Evolutionary conservation across 1,140 invertebrate genomes (phyloP).

Genomic region (Thalassaphorura encarpata): DNA sequence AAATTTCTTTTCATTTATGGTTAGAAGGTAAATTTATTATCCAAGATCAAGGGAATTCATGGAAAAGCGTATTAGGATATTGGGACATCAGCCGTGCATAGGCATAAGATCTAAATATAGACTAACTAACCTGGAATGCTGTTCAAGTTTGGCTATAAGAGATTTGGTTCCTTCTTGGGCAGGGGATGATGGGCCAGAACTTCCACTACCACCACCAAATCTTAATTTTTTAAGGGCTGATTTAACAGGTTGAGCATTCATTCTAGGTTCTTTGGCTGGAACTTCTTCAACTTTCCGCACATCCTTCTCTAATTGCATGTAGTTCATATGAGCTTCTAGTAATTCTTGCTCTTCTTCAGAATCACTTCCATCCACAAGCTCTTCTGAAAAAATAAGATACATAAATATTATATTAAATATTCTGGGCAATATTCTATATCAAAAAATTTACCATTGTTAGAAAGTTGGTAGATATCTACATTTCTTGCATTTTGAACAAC

Average conservation of each 20-base stretch:
- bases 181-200: constrained; percentile 48
- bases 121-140: constrained; percentile 50
- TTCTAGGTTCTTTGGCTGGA: constrained; percentile 64
- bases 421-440: too few relatives aligned
- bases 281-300: constrained; percentile 76
- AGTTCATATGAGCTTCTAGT: constrained; percentile 27
- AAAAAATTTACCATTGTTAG: constrained; percentile 13
- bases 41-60: too few relatives aligned
- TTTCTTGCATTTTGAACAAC: constrained; percentile 29
- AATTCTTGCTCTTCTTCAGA: constrained; percentile 49
- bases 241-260: constrained; percentile 79
- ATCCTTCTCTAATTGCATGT: constrained; percentile 40
- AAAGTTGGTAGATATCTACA: constrained; percentile 18
- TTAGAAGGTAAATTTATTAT: too few relatives aligned
- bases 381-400: constrained; percentile 34
- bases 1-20: too few relatives aligned
- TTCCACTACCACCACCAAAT: constrained; percentile 36
- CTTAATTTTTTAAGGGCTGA: constrained; percentile 79
- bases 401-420: too few relatives aligned
- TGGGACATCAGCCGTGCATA: too few relatives aligned
- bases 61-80: too few relatives aligned
- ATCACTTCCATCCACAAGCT: constrained; percentile 46
- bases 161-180: constrained; percentile 60
- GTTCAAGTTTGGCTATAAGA: constrained; percentile 56
- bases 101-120: neutral